Base-by-base conservation (phyloP, 2,797 vertebrate species). In the Zonotrichia albicollis region DNA sequence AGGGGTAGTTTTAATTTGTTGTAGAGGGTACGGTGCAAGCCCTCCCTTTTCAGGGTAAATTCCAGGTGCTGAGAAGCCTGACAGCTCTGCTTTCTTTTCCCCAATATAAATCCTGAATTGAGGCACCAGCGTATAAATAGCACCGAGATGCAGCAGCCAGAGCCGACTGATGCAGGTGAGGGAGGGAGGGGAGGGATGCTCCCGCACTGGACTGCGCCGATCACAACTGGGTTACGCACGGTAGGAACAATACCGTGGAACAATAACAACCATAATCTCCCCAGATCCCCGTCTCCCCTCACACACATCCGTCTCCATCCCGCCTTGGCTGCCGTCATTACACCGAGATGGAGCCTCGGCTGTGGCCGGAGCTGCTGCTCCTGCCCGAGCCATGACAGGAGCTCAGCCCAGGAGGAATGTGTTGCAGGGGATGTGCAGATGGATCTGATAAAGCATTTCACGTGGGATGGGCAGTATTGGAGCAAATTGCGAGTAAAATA, bases 361-460 rank as follows among this genome's bases (percentile, higher is more conserved):
- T 70, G 94, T 43, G 94, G 91, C 90, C 19, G 67, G 77, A 87
- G 95, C 95, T 70, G 94, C 88, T 79, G 53, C 40, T 55, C 36
- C 79, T 65, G 57, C 11, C 87, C 75, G 88, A 95, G 90, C 88
- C 86, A 61, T 62, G 87, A 6, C 89, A 64, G 91, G 85, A 57
- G 62, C 88, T 85, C 80, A 1, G 82, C 4, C 66, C 84, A 0
- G 88, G 46, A 94, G 80, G 65, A 77, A 76, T 10, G 75, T 2
- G 82, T 36, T 60, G 87, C 85, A 34, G 81, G 91, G 54, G 20
- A 48, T 1, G 64, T 68, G 86, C 78, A 62, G 84, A 80, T 55
- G n/a, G 93, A 53, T 42, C 58, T 22, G 77, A 77, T 55, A 74
- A 62, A 42, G 87, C 55, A 1, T 88, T 89, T 83, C 48, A 11